Evolutionary conservation across 2,888 invertebrate genomes (phyloP).

Genomic region (Erebia palarica): DNA sequence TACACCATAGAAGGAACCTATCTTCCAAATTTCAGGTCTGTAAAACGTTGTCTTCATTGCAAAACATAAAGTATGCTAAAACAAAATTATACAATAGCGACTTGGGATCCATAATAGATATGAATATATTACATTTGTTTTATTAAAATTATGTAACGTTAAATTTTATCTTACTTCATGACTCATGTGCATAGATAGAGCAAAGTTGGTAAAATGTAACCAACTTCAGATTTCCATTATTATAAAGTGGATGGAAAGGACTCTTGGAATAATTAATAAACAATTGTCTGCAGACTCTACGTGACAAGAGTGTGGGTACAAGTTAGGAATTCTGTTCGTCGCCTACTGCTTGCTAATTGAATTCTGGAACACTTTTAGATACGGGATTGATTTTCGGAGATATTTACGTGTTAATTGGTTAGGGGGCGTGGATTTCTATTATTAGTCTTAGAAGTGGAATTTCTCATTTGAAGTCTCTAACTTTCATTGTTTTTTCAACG

Average conservation of each 20-base stretch:
- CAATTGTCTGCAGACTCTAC: constrained; percentile 49
- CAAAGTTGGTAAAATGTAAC: constrained; percentile 37
- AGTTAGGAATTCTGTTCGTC: constrained; percentile 38
- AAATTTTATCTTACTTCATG: background rate
- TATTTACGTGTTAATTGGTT: background rate
- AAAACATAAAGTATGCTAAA: no score
- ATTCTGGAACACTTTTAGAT: constrained; percentile 18
- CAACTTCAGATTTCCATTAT: constrained; percentile 42
- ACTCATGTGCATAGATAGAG: constrained; percentile 13
- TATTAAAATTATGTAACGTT: no score
- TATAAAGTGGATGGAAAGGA: constrained; percentile 38
- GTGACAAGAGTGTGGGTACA: constrained; percentile 46
- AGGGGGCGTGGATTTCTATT: background rate
- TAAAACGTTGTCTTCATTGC: no score
- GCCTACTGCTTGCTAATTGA: constrained; percentile 32
- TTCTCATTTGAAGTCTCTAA: no score
- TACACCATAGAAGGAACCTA: no score
- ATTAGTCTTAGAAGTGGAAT: background rate
- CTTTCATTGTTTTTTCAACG: no score
- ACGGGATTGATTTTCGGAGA: background rate
- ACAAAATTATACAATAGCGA: no score
- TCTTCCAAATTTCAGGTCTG: no score
- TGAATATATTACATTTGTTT: no score
- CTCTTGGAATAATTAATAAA: constrained; percentile 53
- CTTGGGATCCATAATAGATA: no score